Evolutionary conservation across 2,113 vertebrate genomes (phyloP).

Genomic region (Caloenas nicobarica): DNA sequence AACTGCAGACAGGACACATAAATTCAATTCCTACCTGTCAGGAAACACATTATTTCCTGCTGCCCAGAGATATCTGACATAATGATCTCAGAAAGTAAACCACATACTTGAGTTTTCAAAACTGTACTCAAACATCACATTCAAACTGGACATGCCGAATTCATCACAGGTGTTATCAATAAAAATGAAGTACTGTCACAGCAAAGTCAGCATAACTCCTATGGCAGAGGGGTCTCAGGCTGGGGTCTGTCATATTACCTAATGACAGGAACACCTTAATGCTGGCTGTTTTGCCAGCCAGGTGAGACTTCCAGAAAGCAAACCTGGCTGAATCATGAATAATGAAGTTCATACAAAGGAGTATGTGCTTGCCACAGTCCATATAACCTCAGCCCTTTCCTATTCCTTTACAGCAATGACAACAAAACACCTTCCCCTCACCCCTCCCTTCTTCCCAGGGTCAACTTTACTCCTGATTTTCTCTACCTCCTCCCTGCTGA

Average conservation of each 20-base stretch:
- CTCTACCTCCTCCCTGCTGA: not conserved
- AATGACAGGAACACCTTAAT: not conserved
- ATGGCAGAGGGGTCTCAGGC: not conserved
- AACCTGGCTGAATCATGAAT: not conserved
- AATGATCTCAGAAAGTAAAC: not conserved
- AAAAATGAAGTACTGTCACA: not conserved
- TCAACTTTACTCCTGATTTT: not conserved
- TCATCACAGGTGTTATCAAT: not conserved
- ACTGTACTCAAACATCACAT: not conserved
- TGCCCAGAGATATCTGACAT: not conserved
- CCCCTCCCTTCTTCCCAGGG: not conserved
- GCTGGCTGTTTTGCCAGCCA: not conserved
- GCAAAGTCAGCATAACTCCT: not conserved
- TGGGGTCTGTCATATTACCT: not conserved
- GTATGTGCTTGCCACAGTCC: not conserved
- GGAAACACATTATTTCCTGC: not conserved
- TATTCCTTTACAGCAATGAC: not conserved
- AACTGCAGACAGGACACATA: not conserved
- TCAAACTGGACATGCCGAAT: not conserved
- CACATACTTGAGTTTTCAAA: not conserved
- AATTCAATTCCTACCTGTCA: no score
- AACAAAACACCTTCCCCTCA: not conserved
- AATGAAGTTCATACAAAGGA: not conserved
- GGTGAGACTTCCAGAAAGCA: not conserved
- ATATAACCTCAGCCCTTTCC: not conserved